Evolutionary conservation across 2,113 vertebrate genomes (phyloP), one percentile per base, ranked within the genome.

Genomic region (Mugil cephalus): DNA sequence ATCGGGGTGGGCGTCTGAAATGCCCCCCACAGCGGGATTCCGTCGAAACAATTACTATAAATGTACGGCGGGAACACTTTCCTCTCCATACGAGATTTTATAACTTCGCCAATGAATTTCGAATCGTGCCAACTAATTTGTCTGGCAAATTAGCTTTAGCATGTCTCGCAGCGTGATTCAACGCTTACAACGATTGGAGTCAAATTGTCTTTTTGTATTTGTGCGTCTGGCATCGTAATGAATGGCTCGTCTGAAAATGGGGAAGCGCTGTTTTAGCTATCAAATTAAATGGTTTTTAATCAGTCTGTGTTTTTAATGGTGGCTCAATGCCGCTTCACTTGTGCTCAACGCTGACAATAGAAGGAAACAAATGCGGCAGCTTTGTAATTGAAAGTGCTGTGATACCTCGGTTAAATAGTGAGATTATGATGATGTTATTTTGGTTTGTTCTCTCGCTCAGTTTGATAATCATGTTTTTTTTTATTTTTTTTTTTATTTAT

Each of bases 261-360:
- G 86, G 68, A 85, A 89, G 80, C 64, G 54, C 77, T 39, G 83
- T 80, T 88, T 87, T 88, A 87, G 89, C 91, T 88, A 91, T 92
- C 89, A 92, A 92, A 92, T 91, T 92, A 92, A 92, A 92, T 91
- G 88, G 79, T 87, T 91, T 91, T 91, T 92, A 91, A 91, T 92
- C 89, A 92, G 91, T 87, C 69, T 83, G 87, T 86, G 88, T 91
- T 92, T 90, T 92, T 90, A 91, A 88, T 90, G 88, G 88, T 40
- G 88, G 83, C 84, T 70, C 71, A 39, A 74, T 77, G 87, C 75
- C 70, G 71, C 69, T 71, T 92, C 81, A 87, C 56, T 90, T 89
- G 87, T 89, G 91, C 89, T 91, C 89, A 90, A 91, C 83, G 53
- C 47, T 59, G 79, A 88, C 89, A 85, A 87, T 79, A 86, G 82